phyloP scores from a whole-genome alignment of 1,140 invertebrate species.

The Drosophila pachea region DNA sequence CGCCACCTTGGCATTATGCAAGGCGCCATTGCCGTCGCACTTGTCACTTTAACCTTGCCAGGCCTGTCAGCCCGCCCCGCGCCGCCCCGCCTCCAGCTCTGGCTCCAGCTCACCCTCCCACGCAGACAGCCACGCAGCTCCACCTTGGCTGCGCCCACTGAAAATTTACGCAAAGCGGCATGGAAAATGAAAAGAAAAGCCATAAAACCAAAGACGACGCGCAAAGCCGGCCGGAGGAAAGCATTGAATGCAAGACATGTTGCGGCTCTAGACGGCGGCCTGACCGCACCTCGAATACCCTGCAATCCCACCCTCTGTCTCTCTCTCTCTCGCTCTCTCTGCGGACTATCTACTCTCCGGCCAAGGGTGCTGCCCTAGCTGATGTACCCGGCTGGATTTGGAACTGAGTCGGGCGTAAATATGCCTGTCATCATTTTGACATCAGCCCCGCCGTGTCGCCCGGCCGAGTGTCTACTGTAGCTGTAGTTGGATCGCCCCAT shows the following conservation, averaged over 20 bases:
- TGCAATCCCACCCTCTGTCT: too few relatives aligned
- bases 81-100: neutral
- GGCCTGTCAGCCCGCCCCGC: conserved; percentile 58
- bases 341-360: too few relatives aligned
- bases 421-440: conserved; percentile 77
- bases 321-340: too few relatives aligned
- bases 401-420: conserved; percentile 66
- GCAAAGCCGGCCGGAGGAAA: conserved; percentile 57
- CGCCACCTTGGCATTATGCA: conserved; percentile 68
- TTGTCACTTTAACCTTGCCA: conserved; percentile 77
- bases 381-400: neutral
- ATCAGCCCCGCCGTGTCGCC: conserved; percentile 50
- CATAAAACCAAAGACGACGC: conserved; percentile 77
- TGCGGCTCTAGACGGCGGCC: neutral
- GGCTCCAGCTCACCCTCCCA: conserved; percentile 2
- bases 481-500: conserved; percentile 46
- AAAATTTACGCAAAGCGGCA: conserved; percentile 75
- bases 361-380: too few relatives aligned
- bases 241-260: conserved; percentile 50
- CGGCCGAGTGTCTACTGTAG: conserved; percentile 7
- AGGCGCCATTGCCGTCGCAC: conserved; percentile 71
- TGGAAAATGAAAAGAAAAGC: conserved; percentile 77
- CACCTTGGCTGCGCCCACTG: conserved; percentile 31
- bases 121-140: conserved; percentile 1
- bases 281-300: conserved; percentile 8